Conservation (phyloP, 2,888 invertebrate species). For the Cyaniris semiargus region DNA sequence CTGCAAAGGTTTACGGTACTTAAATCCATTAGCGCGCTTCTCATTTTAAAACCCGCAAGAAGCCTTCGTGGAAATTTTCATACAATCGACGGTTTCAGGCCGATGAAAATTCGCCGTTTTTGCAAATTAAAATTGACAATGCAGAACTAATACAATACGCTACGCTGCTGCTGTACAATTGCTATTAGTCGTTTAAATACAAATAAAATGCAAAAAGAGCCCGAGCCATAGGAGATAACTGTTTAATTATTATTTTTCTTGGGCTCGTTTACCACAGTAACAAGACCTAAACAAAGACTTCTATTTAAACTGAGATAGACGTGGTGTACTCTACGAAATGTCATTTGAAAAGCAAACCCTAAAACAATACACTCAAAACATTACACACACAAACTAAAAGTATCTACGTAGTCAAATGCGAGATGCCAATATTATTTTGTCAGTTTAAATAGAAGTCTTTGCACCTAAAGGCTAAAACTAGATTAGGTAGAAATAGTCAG, state of each 20-base stretch:
- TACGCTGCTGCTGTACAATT: not conserved
- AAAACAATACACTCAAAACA: no score
- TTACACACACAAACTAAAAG: no score
- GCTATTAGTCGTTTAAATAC: not conserved
- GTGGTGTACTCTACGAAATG: no score
- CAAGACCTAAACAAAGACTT: not conserved
- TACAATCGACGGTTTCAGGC: not conserved
- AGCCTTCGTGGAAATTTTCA: not conserved
- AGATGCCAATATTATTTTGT: no score
- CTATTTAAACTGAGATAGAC: no score
- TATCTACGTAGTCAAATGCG: no score
- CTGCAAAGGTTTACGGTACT: no score
- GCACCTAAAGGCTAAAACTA: no score
- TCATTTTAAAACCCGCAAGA: not conserved
- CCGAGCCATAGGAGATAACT: not conserved
- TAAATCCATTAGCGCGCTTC: not conserved
- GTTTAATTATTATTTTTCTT: not conserved
- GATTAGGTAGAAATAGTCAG: no score
- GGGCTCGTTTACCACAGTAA: not conserved
- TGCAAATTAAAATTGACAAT: slow-evolving; percentile 5
- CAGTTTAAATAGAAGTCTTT: no score
- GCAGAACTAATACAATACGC: slow-evolving; percentile 1
- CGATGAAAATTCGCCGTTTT: not conserved
- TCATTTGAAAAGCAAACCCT: no score
- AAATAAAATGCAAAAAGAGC: not conserved